A percentile compares a stretch with the other conserved stretches of the same genome.
These are phyloP conservation scores for Kryptolebias marmoratus DNA, from an alignment of 2,113 vertebrate genomes.

Conservation along the genomic window DNA sequence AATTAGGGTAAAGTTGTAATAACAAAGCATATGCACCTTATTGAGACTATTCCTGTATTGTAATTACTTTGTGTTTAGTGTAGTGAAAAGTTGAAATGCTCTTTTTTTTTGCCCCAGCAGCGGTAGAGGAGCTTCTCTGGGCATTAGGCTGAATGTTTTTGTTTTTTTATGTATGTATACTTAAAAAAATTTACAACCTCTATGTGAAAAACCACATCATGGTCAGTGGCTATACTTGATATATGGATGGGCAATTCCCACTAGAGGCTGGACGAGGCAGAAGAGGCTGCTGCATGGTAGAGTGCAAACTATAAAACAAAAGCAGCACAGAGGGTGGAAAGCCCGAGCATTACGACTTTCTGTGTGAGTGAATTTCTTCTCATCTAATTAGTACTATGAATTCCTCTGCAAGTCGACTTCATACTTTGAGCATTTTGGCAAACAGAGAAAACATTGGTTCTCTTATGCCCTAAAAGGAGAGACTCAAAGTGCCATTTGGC, in stretches of 20 bases:
- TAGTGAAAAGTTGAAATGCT: constrained; percentile 19
- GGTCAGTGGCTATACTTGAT: constrained; percentile 48
- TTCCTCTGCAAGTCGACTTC: constrained; percentile 14
- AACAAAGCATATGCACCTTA: too few relatives aligned
- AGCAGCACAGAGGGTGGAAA: constrained; percentile 8
- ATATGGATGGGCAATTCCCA: constrained; percentile 40
- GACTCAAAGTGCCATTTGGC: constrained; percentile 51
- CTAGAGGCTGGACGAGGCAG: constrained; percentile 9
- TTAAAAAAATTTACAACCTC: constrained; percentile 67
- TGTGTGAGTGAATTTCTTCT: constrained; percentile 18
- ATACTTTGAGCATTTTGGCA: constrained; percentile 31
- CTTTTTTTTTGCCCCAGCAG: constrained; percentile 17
- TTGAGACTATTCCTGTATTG: too few relatives aligned
- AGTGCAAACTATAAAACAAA: constrained; percentile 41
- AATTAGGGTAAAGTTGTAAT: too few relatives aligned
- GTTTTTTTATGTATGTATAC: constrained; percentile 15
- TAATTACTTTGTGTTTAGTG: not conserved
- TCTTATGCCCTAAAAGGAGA: constrained; percentile 59
- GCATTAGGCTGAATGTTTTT: constrained; percentile 25
- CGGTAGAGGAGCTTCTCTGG: constrained; percentile 24
- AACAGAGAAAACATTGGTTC: not conserved
- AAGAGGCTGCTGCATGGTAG: constrained; percentile 22
- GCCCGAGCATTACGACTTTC: not conserved
- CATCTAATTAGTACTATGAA: constrained; percentile 12
- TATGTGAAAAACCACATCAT: constrained; percentile 63